phyloP scores from a whole-genome alignment of 2,113 vertebrate genomes.

The Aepyceros melampus region DNA sequence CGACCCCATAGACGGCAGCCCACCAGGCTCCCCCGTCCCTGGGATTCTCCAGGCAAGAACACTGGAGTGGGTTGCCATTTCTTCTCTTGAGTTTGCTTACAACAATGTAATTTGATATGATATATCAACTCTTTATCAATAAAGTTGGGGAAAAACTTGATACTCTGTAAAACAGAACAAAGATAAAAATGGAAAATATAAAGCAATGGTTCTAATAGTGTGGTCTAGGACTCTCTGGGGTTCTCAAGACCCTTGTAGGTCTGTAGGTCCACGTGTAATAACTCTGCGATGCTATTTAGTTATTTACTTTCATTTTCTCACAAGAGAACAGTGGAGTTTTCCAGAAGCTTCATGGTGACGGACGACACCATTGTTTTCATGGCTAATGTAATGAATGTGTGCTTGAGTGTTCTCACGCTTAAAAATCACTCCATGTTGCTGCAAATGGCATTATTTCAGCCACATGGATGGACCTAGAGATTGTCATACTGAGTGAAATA shows the following conservation, averaged over 20 bases:
- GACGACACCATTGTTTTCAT: neutral
- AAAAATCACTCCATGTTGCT: neutral
- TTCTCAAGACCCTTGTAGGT: neutral
- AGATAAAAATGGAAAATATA: neutral
- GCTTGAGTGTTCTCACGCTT: neutral
- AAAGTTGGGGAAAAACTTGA: neutral
- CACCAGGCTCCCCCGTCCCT: neutral
- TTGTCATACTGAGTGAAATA: neutral
- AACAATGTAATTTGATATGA: neutral
- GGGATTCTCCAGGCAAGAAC: neutral
- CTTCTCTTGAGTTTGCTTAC: neutral
- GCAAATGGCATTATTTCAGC: neutral
- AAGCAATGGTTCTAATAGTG: neutral
- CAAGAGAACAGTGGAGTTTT: neutral
- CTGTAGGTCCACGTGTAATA: neutral
- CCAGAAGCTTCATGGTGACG: neutral
- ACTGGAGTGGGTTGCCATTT: neutral
- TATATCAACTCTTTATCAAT: neutral
- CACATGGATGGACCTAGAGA: neutral
- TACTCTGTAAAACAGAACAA: neutral
- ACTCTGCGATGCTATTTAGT: neutral
- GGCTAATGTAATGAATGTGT: neutral
- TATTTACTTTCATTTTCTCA: neutral
- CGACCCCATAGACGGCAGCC: fast-evolving
- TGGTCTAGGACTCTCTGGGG: neutral